These are phyloP conservation scores for Poeciliopsis occidentalis DNA, from an alignment of 2,113 vertebrate species.

Conservation along the genomic window DNA sequence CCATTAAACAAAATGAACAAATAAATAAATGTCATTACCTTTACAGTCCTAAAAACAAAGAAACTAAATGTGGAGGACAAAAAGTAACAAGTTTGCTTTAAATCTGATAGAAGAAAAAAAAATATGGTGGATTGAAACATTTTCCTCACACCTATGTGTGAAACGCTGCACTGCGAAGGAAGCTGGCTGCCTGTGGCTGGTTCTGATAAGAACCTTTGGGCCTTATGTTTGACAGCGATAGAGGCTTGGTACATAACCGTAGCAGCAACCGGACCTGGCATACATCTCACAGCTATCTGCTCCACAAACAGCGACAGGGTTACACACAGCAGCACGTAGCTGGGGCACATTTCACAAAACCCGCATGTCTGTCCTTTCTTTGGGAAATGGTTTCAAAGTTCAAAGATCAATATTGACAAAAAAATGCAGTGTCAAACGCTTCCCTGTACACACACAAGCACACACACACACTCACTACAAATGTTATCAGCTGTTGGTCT, in stretches of 20 bases:
- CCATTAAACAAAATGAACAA: too few species aligned
- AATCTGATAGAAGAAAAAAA: constrained; percentile 20
- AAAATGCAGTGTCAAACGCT: constrained; percentile 30
- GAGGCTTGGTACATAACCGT: constrained; percentile 45
- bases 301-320: constrained; percentile 57
- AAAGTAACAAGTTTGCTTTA: constrained; percentile 22
- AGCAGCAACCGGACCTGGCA: constrained; percentile 48
- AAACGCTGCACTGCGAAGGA: constrained; percentile 78
- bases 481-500: constrained; percentile 1
- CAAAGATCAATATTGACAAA: constrained; percentile 61
- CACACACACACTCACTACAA: neutral
- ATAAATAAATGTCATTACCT: too few species aligned
- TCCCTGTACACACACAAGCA: neutral
- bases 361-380: constrained; percentile 24
- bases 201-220: constrained; percentile 68
- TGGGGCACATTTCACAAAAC: constrained; percentile 34
- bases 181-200: constrained; percentile 67
- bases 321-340: constrained; percentile 28
- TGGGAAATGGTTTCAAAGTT: constrained; percentile 41
- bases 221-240: constrained; percentile 68
- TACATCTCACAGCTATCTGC: constrained; percentile 57
- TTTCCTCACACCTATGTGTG: constrained; percentile 46
- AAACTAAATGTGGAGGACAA: neutral
- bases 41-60: too few species aligned
- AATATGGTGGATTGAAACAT: constrained; percentile 58